Evolutionary conservation across 2,888 invertebrate genomes (phyloP), one percentile per base, ranked within the genome.

Genomic region (Drosophila cognata): DNA sequence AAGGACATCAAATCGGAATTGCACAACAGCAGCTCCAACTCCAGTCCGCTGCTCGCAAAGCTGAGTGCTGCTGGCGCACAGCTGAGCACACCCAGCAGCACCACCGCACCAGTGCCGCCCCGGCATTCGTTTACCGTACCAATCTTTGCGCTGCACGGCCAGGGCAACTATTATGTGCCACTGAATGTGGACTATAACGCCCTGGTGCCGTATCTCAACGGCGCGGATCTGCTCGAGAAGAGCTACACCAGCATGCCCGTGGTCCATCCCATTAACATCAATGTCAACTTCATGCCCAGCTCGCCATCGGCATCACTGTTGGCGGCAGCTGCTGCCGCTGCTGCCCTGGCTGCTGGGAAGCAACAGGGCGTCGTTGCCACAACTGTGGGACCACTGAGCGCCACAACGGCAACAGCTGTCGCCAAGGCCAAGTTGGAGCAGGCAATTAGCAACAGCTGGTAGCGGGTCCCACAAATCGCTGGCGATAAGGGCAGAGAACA

Each of bases 91-190:
- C 84, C 89, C 1, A 90, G 89, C 68, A 88, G 91, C 78, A 90
- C 91, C 33, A 84, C 89, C 18, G 79, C 81, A 0, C 82, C 79
- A 8, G 74, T 84, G 55, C 83, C 85, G 5, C 74, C 90, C 50
- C 74, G 90, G n/a, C 92, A 90, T 48, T 84, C 91, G 38, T 92
- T 95, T 77, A 94, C 95, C 58, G 96, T 98, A 57, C 98, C 98
- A 0, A 96, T 98, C 46, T 98, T 98, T 93, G 98, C 97, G 4
- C 94, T 98, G 43, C 98, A 98, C 92, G 95, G 97, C n/a, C 95
- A 96, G 77, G 98, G 98, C 48, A 95, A 96, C 56, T 98, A 96
- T 93, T 98, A 98, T 94, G 95, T 98, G 63, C 98, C 98, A 1
- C 93, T 98, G 71, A 96, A 96, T 77, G 94, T 98, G 61, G 97